Evolutionary conservation across 2,113 vertebrate genomes (phyloP).

Genomic region (Lophura nycthemera): DNA sequence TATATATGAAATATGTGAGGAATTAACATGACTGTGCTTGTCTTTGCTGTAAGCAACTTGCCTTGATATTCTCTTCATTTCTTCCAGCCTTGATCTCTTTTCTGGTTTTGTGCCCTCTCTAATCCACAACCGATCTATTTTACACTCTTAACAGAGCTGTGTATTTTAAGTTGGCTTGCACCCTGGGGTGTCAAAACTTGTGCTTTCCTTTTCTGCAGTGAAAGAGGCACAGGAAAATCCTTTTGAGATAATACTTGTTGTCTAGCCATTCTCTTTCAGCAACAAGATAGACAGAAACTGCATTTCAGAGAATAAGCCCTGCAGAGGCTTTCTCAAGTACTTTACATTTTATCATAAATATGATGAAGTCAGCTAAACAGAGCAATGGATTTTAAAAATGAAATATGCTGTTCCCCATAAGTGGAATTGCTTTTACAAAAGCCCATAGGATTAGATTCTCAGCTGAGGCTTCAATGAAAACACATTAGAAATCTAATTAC

Average conservation of each 20-base stretch:
- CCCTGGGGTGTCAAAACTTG: background rate
- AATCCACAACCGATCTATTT: background rate
- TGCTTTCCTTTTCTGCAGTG: background rate
- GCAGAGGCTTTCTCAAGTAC: background rate
- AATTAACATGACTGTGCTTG: background rate
- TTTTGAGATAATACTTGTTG: background rate
- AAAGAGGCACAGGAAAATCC: background rate
- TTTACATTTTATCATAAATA: background rate
- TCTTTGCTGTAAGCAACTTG: background rate
- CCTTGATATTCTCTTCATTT: background rate
- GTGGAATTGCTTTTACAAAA: constrained; percentile 13
- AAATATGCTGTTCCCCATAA: background rate
- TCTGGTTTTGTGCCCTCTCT: accelerated
- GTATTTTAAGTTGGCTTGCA: background rate
- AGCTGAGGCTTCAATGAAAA: background rate
- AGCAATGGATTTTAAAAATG: background rate
- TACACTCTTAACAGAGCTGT: background rate
- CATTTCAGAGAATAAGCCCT: background rate
- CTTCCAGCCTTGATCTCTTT: background rate
- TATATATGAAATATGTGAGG: background rate
- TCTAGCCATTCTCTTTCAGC: background rate
- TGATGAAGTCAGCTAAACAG: background rate
- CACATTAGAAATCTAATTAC: constrained; percentile 41
- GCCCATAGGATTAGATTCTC: constrained; percentile 3
- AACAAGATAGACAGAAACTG: accelerated